Evolutionary conservation across 2,797 vertebrate genomes (phyloP), one percentile per base, ranked within the genome.

Genomic region (Ceyx erithaca): DNA sequence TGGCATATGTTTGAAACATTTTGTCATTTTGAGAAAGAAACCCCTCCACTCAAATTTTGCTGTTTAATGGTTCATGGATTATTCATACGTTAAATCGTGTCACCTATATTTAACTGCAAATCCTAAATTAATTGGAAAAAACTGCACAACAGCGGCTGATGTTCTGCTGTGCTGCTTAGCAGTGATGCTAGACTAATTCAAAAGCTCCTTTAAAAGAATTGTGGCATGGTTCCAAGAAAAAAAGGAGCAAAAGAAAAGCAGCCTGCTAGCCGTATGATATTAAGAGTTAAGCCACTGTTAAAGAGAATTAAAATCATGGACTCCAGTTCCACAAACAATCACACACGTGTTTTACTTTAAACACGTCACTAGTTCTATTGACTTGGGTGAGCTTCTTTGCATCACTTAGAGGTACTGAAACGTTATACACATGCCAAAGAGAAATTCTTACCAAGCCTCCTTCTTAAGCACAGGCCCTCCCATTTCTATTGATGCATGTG

Each of bases 241-340:
- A 16, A 70, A 33, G 2, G 15, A 80, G 35, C 14, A 52, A 58
- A 87, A 88, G 43, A 76, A 97, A 96, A 91, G 49, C 90, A 96
- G 95, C 77, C 78, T 89, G 61, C 59, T 96, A 80, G 69, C 85
- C 85, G 43, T 59, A 87, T 68, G 90, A 78, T 64, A 49, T 58
- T 71, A 80, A 91, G 82, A 94, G 77, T 92, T 95, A 94, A 97
- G 91, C 61, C 76, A 80, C 73, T 88, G 85, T 94, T 95, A 96
- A 92, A 92, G 75, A 89, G 92, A 95, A 94, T 73, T 92, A 92
- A 90, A 92, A 68, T 90, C 33, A 84, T 6, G 9, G 70, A 25
- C 28, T 67, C 35, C 41, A 26, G 43, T 45, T 83, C 81, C 66
- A 49, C 46, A 70, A 92, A 59, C 54, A 76, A 62, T 59, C 59